Evolutionary conservation across 2,888 invertebrate genomes (phyloP).

Genomic region (Pachliopta kotzebuea): DNA sequence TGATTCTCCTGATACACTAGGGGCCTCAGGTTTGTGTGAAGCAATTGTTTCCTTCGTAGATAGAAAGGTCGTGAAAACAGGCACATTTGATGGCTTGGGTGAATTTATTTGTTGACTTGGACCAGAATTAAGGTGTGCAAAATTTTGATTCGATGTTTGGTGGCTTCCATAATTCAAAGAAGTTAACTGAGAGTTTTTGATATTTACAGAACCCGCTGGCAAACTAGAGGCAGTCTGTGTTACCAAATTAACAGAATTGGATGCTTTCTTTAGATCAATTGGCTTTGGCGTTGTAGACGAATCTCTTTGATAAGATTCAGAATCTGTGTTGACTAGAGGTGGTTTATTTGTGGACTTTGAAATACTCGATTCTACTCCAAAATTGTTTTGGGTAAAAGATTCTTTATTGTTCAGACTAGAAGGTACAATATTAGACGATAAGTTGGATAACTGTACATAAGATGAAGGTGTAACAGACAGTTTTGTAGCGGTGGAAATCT

Average conservation of each 20-base stretch:
- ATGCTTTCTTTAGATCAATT: neutral
- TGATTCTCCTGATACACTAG: slow-evolving; percentile 1
- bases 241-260: neutral
- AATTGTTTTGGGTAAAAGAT: neutral
- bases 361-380: slow-evolving; percentile 1
- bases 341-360: slow-evolving; percentile 6
- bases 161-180: neutral
- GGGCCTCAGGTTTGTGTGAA: slow-evolving; percentile 7
- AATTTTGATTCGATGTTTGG: slow-evolving; percentile 3
- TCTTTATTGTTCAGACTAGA: neutral
- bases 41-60: neutral
- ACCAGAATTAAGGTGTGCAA: neutral
- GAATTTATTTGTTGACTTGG: neutral
- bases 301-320: neutral
- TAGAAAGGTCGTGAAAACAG: no score
- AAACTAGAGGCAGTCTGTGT: neutral
- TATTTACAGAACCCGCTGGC: neutral
- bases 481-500: neutral
- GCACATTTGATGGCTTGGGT: no score
- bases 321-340: slow-evolving; percentile 1
- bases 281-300: neutral
- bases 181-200: neutral
- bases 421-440: neutral
- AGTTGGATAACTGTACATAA: neutral
- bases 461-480: neutral